A percentile compares a stretch with the other conserved stretches of the same genome.
These are phyloP conservation scores for Parnassius smintheus DNA, from an alignment of 2,888 invertebrate genomes.

Conservation along the genomic window DNA sequence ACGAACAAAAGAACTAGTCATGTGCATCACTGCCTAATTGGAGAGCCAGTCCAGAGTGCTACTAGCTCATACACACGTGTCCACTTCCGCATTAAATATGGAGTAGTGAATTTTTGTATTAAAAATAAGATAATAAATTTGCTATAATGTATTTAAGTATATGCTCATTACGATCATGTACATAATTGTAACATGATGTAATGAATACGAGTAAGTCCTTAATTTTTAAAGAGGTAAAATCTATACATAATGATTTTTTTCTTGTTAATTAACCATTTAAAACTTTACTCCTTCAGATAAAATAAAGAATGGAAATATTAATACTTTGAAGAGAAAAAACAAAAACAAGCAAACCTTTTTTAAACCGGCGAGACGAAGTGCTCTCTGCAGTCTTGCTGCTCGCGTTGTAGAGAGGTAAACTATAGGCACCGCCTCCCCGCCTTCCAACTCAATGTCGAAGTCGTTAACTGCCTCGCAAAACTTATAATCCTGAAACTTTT, in stretches of 20 bases:
- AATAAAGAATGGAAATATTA: constrained; percentile 17
- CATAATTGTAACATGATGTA: too few species aligned
- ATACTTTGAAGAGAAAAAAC: constrained; percentile 18
- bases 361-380: constrained; percentile 79
- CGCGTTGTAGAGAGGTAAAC: constrained; percentile 76
- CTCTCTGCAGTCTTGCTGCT: constrained; percentile 77
- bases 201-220: too few species aligned
- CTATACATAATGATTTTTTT: neutral
- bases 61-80: constrained; percentile 26
- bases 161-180: too few species aligned
- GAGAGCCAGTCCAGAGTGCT: constrained; percentile 32
- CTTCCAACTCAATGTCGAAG: constrained; percentile 71
- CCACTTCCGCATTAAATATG: constrained; percentile 18
- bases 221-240: too few species aligned
- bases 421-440: constrained; percentile 65
- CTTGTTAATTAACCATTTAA: constrained; percentile 30
- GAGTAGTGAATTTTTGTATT: neutral
- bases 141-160: too few species aligned
- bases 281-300: constrained; percentile 22
- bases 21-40: constrained; percentile 44
- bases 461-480: constrained; percentile 71
- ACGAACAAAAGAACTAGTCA: constrained; percentile 39
- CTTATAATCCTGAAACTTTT: constrained; percentile 71
- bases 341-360: constrained; percentile 69
- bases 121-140: too few species aligned